Percentiles rank a stretch among this genome's conserved stretches.
Evolutionary conservation across 2,113 vertebrate species (phyloP).

Genomic region (Rhea pennata): DNA sequence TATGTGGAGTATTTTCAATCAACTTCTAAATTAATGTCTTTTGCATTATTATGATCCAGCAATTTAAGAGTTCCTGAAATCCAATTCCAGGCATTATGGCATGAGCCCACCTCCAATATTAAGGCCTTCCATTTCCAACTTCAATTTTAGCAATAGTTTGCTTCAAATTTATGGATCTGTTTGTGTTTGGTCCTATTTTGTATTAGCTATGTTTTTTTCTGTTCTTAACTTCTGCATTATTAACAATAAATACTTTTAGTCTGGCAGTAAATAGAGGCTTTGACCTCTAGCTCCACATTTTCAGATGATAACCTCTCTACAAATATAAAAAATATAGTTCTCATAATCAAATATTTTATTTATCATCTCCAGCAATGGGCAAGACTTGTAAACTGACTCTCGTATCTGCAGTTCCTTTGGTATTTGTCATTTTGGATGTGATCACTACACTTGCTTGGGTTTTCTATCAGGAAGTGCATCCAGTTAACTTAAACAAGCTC

Average conservation of each 20-base stretch:
- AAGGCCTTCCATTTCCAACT: background rate
- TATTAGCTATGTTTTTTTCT: background rate
- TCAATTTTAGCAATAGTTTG: background rate
- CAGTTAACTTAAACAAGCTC: background rate
- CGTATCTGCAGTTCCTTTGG: background rate
- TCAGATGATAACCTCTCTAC: background rate
- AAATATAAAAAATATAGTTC: background rate
- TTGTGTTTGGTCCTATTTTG: background rate
- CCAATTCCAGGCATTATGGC: background rate
- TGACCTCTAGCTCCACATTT: background rate
- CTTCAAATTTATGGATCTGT: background rate
- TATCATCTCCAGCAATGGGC: background rate
- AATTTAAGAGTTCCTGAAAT: background rate
- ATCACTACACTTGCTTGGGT: background rate
- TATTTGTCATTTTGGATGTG: background rate
- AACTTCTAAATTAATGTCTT: background rate
- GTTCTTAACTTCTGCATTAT: background rate
- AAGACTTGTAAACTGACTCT: background rate
- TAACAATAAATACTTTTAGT: background rate
- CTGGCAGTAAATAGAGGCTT: background rate
- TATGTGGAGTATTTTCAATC: background rate
- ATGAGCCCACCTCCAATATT: background rate
- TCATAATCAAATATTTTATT: background rate
- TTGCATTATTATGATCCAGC: background rate
- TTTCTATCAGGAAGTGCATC: background rate